Percentiles rank a stretch among this genome's conserved stretches.
phyloP scores from a whole-genome alignment of 2,797 vertebrate genomes.

The Rhinella marina region DNA sequence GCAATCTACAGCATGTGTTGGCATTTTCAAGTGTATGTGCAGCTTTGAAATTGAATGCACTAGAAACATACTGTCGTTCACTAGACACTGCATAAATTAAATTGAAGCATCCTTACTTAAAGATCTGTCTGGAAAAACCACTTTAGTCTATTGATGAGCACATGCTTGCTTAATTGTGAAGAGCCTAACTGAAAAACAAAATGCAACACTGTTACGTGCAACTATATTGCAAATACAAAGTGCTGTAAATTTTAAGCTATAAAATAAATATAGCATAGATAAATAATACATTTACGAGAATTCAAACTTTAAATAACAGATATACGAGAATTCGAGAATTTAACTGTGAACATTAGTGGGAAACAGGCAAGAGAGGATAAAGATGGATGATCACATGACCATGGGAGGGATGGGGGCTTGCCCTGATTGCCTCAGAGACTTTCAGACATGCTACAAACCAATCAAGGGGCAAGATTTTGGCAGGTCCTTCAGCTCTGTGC shows the following conservation, averaged over 20 bases:
- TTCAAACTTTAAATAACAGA: no score
- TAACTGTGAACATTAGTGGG: no score
- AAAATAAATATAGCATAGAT: background rate
- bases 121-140: conserved; percentile 34
- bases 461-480: no score
- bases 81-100: conserved; percentile 52
- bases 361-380: no score
- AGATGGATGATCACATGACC: no score
- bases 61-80: conserved; percentile 45
- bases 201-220: background rate
- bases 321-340: no score
- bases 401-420: no score
- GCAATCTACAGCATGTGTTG: conserved; percentile 57
- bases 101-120: conserved; percentile 49
- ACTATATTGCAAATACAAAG: background rate
- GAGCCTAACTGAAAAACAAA: background rate
- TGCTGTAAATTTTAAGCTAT: background rate
- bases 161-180: conserved; percentile 12
- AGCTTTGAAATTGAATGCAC: conserved; percentile 53
- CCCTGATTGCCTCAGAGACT: no score
- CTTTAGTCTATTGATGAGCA: conserved; percentile 16
- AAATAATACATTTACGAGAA: no score
- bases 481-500: no score
- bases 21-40: conserved; percentile 56
- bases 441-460: no score